A percentile compares a stretch with the other conserved stretches of the same genome.
phyloP scores from a whole-genome alignment of 2,113 vertebrate genomes.

The Tursiops truncatus region DNA sequence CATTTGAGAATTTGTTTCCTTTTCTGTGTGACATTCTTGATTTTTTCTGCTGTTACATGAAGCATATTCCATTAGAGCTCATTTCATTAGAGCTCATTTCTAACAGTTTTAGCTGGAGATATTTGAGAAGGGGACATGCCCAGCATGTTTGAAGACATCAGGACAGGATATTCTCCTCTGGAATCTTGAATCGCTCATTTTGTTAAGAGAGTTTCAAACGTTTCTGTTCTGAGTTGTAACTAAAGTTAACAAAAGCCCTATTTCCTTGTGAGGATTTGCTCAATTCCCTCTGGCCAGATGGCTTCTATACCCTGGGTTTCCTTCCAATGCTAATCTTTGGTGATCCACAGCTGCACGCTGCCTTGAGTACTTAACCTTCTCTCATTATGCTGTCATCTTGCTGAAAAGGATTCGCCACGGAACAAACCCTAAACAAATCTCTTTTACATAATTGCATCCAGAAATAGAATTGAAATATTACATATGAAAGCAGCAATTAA shows the following conservation, averaged over 20 bases:
- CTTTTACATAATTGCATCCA: conserved; percentile 12
- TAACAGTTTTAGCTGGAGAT: background rate
- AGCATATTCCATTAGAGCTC: background rate
- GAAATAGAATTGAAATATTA: background rate
- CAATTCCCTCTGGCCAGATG: conserved; percentile 39
- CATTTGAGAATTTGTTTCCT: background rate
- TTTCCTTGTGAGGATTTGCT: conserved; percentile 16
- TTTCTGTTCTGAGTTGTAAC: background rate
- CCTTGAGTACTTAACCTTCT: background rate
- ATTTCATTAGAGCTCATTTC: background rate
- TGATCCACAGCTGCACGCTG: background rate
- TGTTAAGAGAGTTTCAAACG: background rate
- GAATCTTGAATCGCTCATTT: background rate
- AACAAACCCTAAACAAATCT: background rate
- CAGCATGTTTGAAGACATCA: background rate
- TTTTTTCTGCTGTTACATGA: background rate
- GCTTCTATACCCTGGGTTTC: background rate
- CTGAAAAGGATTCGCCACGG: background rate
- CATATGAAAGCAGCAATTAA: background rate
- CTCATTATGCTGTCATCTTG: background rate
- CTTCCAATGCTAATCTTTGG: background rate
- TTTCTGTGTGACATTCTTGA: background rate
- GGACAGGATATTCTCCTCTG: background rate
- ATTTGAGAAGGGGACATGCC: background rate
- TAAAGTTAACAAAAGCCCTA: conserved; percentile 28